phyloP scores from a whole-genome alignment of 2,113 vertebrate species.

The Smithornis capensis region DNA sequence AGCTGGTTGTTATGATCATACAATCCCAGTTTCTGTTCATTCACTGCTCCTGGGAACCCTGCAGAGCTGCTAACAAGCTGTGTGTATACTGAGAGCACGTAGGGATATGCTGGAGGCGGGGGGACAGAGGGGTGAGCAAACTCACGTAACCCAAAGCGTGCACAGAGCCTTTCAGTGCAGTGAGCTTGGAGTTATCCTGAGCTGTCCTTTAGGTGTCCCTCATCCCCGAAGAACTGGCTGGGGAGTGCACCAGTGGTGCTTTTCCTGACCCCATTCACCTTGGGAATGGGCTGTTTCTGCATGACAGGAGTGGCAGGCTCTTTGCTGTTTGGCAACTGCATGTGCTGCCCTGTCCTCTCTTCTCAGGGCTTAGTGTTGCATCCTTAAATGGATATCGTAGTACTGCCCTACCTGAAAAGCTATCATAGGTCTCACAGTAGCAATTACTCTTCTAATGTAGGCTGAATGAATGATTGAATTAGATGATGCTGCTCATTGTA shows the following conservation, averaged over 20 bases:
- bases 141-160: accelerated
- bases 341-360: background rate
- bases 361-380: background rate
- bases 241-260: background rate
- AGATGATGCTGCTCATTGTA: no score
- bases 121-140: background rate
- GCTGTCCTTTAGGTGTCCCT: background rate
- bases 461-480: background rate
- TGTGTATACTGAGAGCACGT: background rate
- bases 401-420: background rate
- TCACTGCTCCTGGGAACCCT: conserved; percentile 14
- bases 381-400: background rate
- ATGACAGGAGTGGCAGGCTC: background rate
- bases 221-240: background rate
- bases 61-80: conserved; percentile 30
- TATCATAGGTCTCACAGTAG: background rate
- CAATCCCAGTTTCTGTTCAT: background rate
- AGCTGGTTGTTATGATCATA: conserved; percentile 34
- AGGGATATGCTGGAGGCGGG: background rate
- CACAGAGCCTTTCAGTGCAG: accelerated
- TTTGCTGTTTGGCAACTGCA: background rate
- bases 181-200: background rate
- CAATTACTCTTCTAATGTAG: background rate
- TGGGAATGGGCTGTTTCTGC: background rate
- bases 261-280: background rate